Evolutionary conservation across 2,797 vertebrate genomes (phyloP).

Genomic region (Pogoniulus pusillus): DNA sequence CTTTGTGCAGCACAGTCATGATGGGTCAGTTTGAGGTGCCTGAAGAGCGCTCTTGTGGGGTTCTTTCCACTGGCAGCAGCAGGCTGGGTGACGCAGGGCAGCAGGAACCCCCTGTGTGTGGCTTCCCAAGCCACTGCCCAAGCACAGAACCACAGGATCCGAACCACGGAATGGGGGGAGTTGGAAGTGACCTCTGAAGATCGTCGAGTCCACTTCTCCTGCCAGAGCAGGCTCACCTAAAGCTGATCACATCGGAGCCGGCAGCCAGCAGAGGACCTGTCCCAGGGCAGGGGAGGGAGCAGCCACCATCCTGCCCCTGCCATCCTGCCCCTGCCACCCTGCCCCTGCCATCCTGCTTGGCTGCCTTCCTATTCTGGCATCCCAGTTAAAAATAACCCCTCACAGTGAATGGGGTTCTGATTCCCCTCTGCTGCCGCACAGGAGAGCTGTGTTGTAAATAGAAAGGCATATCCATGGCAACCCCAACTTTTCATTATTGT

Average conservation of each 20-base stretch:
- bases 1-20: background rate
- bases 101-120: background rate
- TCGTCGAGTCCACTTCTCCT: no score
- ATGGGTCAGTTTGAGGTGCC: background rate
- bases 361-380: background rate
- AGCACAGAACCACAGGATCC: background rate
- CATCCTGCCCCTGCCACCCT: background rate
- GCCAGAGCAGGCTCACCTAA: no score
- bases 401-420: background rate
- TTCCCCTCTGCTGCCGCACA: background rate
- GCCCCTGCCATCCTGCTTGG: background rate
- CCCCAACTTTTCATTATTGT: slow-evolving; percentile 50
- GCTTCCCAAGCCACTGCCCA: background rate
- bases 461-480: slow-evolving; percentile 51
- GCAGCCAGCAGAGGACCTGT: background rate
- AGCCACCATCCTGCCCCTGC: background rate
- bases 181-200: no score
- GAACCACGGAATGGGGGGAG: no score
- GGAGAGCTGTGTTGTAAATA: background rate
- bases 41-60: background rate
- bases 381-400: background rate
- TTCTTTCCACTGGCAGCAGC: background rate
- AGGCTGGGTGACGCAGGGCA: background rate
- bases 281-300: background rate
- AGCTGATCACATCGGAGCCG: no score